Base-by-base conservation (phyloP, 2,888 invertebrate species). In the Eulithis testata region DNA sequence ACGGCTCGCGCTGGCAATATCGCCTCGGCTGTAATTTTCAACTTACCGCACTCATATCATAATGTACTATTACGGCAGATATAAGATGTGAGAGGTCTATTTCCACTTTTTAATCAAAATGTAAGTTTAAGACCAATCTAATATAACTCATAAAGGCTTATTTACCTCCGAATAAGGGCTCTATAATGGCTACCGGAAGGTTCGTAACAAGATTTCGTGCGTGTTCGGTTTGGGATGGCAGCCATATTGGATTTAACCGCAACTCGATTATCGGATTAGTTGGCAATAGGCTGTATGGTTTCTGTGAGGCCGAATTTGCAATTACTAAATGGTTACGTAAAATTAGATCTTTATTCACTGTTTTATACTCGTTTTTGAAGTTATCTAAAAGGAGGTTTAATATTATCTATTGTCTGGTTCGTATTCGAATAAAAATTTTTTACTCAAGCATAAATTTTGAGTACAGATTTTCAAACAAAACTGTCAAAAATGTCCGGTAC, bases 251-350 rank as follows among this genome's bases (percentile, higher is more conserved):
- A 84, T 85, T 79, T 79, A 72, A 68, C 76, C 75, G 69, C 80
- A 80, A 80, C 77, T 68, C 78, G 81, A 86, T 88, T 86, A 88
- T 79, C 72, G 77, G 85, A 85, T 87, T 85, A 86, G 72, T 76
- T 76, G 73, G 45, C 52, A 68, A 74, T 71, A 59, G 66, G 63
- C 62, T 79, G 68, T 84, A 80, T 68, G 83, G 84, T 76, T 87
- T 87, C 85, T 58, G 55, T 64, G 49, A 51, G 66, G 44, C 44
- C 60, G 55, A 67, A 63, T 67, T 63, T 50, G 68, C 57, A 66
- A 65, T 69, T 66, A 57, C 49, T 44, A 53, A 54, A 67, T 40
- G 47, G 63, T 14, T 11, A 45, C 7, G 12, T 12, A 31, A 31
- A 31, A 31, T 31, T 6, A 31, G 31, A 2, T 31, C 3, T 31